Evolutionary conservation across 1,140 invertebrate species (phyloP), one percentile per base, ranked within the genome.

Genomic region (Hermetia illucens): DNA sequence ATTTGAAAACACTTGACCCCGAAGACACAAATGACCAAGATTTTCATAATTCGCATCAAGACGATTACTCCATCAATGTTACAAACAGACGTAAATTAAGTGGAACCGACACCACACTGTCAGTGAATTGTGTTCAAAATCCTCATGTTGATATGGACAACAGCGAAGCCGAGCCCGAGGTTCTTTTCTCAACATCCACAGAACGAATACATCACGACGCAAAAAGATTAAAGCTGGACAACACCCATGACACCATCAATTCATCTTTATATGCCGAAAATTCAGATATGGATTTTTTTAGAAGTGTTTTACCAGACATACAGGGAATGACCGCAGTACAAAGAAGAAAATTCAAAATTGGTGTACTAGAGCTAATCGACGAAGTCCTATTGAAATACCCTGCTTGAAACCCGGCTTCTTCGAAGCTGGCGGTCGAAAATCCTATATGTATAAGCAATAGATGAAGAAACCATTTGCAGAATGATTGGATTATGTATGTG

Each of bases 231-330:
- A 19, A 4, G 9, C 5, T 16, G 4, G 4, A 34, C 18, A 4
- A 34, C 3, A 5, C 33, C 5, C 12, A 17, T 34, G n/a, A 4
- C 13, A 19, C 21, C n/a, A 19, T 19, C 4, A 4, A 16, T 5
- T n/a, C n/a, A n/a, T n/a, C n/a, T n/a, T n/a, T n/a, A 18, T 43
- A 29, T 6, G 45, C 43, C 2, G 54, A 57, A 35, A 24, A 52
- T 31, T 44, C 54, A 19, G 55, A 58, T 39, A 53, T 58, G 51
- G 54, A 58, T 34, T 58, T 58, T 50, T 58, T 58, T 21, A 49
- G 54, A 13, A 58, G 55, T 44, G 49, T 58, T 24, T 36, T 58
- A 8, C 55, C 55, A 5, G 55, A 58, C 30, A 52, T 58, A 39
- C 48, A 46, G 1, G 43, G 40, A 2, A 34, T 58, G n/a, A 58